Conservation (phyloP, 1,140 invertebrate species). For the Subanguina moxae region DNA sequence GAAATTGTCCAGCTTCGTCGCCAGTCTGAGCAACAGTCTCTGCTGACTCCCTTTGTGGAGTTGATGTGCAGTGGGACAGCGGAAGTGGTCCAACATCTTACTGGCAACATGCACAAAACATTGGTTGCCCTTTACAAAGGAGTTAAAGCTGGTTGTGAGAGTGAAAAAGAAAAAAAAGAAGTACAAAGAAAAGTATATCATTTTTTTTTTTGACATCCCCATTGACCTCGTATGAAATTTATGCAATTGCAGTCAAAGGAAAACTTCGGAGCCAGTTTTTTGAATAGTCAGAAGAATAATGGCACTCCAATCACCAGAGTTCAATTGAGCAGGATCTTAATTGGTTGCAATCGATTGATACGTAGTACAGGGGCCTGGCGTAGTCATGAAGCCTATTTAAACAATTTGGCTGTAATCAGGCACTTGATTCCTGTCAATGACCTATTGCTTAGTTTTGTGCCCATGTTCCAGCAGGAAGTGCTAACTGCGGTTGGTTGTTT, state of each 20-base stretch:
- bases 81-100: conserved; percentile 53
- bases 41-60: conserved; percentile 53
- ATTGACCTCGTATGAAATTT: too few species aligned
- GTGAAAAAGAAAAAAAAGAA: conserved; percentile 1
- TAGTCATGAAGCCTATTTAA: conserved; percentile 52
- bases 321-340: conserved; percentile 52
- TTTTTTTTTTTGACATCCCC: too few species aligned
- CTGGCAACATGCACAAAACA: conserved; percentile 43
- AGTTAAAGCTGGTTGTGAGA: conserved; percentile 13
- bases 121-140: conserved; percentile 42
- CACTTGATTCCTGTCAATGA: conserved; percentile 35
- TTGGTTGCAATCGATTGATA: conserved; percentile 52
- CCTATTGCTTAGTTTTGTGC: conserved; percentile 46
- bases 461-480: conserved; percentile 54
- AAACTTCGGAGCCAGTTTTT: not conserved
- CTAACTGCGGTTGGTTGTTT: conserved; percentile 53
- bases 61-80: conserved; percentile 49
- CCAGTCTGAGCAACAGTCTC: conserved; percentile 29
- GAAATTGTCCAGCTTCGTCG: conserved; percentile 41
- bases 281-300: not conserved
- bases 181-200: too few species aligned
- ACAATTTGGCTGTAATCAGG: conserved; percentile 39
- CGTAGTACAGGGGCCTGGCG: conserved; percentile 53
- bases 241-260: not conserved
- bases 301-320: conserved; percentile 17